Percentiles rank a stretch among this genome's conserved stretches.
Conservation (phyloP, 1,140 invertebrate species). For the Nasonia longicornis region DNA sequence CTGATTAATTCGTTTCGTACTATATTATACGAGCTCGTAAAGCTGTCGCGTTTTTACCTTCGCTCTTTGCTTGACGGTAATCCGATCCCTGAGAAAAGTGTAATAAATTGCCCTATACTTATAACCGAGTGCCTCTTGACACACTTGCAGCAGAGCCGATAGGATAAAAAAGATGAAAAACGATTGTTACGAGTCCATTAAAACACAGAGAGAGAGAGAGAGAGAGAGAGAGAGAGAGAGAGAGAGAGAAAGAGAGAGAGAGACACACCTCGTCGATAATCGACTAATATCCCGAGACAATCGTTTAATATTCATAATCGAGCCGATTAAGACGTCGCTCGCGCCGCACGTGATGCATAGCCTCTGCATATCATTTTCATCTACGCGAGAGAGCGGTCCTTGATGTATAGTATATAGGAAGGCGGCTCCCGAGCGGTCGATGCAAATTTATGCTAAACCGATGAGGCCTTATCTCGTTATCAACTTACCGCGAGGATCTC, state of each 20-base stretch:
- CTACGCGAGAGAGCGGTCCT: background rate
- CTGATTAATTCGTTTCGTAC: background rate
- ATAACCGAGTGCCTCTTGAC: too few relatives aligned
- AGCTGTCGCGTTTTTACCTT: too few relatives aligned
- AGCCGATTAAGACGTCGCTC: background rate
- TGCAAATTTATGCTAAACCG: constrained; percentile 43
- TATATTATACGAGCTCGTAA: background rate
- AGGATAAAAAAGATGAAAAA: too few relatives aligned
- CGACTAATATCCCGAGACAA: background rate
- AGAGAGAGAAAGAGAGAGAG: too few relatives aligned
- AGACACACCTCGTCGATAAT: background rate
- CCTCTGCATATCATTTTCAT: background rate
- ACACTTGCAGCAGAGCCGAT: too few relatives aligned
- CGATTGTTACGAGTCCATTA: too few relatives aligned
- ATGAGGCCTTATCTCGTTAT: constrained; percentile 30
- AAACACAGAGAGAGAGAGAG: background rate
- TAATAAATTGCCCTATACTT: too few relatives aligned
- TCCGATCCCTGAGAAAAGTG: too few relatives aligned
- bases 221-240: too few relatives aligned
- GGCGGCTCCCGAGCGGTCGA: background rate
- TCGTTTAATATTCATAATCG: constrained; percentile 12
- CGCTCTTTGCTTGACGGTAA: too few relatives aligned
- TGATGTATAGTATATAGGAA: background rate
- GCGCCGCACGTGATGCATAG: background rate
- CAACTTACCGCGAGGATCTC: background rate